phyloP scores from a whole-genome alignment of 1,140 invertebrate species.

The Neodiprion fabricii region DNA sequence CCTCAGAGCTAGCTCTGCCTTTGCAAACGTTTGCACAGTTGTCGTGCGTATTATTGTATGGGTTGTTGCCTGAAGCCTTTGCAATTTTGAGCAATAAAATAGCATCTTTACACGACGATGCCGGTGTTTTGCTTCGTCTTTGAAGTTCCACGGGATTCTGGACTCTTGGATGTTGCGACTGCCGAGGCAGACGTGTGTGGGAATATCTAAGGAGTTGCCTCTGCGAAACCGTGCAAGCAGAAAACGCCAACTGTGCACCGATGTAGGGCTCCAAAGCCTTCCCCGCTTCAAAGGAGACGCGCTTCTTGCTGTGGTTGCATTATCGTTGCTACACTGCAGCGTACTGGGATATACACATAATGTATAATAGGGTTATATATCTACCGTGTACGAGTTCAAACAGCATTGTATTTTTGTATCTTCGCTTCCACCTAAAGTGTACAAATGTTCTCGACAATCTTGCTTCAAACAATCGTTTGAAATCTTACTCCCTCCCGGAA shows the following conservation, averaged over 20 bases:
- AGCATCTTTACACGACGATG: conserved; percentile 21
- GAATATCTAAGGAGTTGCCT: conserved; percentile 5
- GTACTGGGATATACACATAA: neutral
- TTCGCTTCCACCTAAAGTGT: too few species aligned
- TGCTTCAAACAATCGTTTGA: too few species aligned
- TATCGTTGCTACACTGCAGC: neutral
- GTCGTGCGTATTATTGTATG: conserved; percentile 7
- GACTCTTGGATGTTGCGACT: conserved; percentile 24
- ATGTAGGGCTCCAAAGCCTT: neutral
- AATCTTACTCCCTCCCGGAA: too few species aligned
- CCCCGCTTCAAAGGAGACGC: conserved; percentile 1
- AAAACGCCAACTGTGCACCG: conserved; percentile 4
- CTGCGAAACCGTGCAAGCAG: neutral
- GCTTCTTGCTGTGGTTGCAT: conserved; percentile 4
- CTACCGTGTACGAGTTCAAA: neutral
- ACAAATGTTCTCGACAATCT: too few species aligned
- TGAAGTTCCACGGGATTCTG: conserved; percentile 43
- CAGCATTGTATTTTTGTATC: neutral
- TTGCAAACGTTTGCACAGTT: neutral
- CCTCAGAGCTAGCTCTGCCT: neutral
- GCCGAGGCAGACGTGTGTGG: neutral
- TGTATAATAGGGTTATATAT: neutral
- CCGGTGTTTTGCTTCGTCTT: conserved; percentile 40
- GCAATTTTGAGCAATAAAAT: conserved; percentile 41
- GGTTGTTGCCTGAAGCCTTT: conserved; percentile 27